Conservation (phyloP, 1,140 invertebrate species). For the Zaprionus vittiger region DNA sequence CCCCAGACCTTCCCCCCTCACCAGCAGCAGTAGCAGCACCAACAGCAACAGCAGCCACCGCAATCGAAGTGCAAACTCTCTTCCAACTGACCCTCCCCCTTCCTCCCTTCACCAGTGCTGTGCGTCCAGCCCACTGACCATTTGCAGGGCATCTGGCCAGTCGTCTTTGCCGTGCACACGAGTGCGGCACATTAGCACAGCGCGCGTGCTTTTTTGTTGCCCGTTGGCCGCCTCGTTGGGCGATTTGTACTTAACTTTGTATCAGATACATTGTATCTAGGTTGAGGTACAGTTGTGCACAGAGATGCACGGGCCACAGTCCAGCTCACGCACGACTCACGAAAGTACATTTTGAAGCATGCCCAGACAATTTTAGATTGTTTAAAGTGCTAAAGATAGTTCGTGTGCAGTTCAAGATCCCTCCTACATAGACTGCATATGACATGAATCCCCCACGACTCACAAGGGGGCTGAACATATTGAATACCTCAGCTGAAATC, state of each 20-base stretch:
- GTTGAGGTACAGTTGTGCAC: background rate
- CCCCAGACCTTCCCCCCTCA: background rate
- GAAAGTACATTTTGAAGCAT: background rate
- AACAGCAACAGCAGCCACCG: slow-evolving; percentile 21
- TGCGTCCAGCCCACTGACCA: background rate
- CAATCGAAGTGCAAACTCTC: slow-evolving; percentile 7
- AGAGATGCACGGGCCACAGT: background rate
- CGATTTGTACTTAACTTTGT: slow-evolving; percentile 31
- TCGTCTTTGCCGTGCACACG: slow-evolving; percentile 29
- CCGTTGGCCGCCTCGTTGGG: slow-evolving; percentile 2
- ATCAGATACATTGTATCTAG: slow-evolving; percentile 31
- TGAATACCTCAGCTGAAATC: background rate
- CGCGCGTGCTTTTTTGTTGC: slow-evolving; percentile 50
- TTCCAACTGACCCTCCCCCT: background rate
- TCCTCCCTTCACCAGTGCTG: background rate
- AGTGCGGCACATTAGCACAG: slow-evolving; percentile 60
- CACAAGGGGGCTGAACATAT: background rate
- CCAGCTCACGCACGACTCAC: slow-evolving; percentile 3
- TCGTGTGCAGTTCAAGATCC: background rate
- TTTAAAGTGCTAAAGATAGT: background rate
- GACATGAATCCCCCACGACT: background rate
- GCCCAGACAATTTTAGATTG: background rate
- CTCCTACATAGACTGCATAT: background rate
- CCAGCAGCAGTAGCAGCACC: background rate
- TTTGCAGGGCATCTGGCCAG: slow-evolving; percentile 29